Base-by-base conservation (phyloP, 1,140 invertebrate species). In the Drosophila simulans region DNA sequence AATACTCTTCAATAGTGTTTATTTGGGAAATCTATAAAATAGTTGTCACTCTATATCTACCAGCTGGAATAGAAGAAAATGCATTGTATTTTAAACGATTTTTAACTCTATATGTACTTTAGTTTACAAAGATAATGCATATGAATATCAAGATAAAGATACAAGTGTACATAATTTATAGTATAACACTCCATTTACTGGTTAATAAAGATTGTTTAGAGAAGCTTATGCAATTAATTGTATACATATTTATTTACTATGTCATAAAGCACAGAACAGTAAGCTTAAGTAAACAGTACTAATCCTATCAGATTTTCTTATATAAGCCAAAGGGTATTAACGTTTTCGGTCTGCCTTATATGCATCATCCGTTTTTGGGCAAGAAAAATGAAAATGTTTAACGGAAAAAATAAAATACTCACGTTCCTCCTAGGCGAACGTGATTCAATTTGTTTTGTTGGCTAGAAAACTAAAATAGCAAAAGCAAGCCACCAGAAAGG, bases 361-460 rank as follows among this genome's bases (percentile, higher is more conserved):
- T 60, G 55, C 45, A 31, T 55, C 54, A 59, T 31, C 27, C 48
- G 34, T 52, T 57, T 66, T 75, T 55, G 48, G 52, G 48, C 27
- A 83, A 83, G 83, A 89, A 89, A 88, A 88, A 89, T 89, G 84
- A 88, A 88, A 88, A 88, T 88, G 83, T 88, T 88, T 89, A 88
- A 88, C 83, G 83, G 73, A 83, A 89, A 89, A 88, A 89, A 88
- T 89, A 88, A 88, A 88, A 88, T 88, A 88, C 83, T 88, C 83
- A 88, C 83, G 83, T 88, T 88, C 71, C 71, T 88, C 76, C 76
- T 76, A 80, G 43, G 83, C 83, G 83, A 88, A 88, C 83, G 83
- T 88, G 83, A 88, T 88, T 88, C 83, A 88, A 88, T 88, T 88
- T 88, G 83, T 88, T 88, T 88, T 88, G 83, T 88, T 89, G 83